These are phyloP conservation scores for Ecdyonurus torrentis DNA, from an alignment of 2,888 invertebrate species.

Conservation along the genomic window DNA sequence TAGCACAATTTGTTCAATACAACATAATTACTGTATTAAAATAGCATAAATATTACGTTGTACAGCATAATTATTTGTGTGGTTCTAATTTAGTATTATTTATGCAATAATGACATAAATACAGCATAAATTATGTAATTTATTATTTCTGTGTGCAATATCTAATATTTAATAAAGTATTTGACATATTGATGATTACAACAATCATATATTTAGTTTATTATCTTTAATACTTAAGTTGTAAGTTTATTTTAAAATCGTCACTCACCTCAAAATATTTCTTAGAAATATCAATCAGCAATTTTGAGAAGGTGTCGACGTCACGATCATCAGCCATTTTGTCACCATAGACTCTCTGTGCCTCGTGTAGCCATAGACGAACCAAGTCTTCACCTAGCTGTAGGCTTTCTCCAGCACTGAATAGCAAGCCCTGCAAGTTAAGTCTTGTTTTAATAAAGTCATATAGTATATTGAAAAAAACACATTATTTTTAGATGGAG, in stretches of 20 bases:
- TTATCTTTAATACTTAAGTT: slow-evolving; percentile 32
- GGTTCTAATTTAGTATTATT: too few relatives aligned
- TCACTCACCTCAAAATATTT: slow-evolving; percentile 40
- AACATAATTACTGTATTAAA: too few relatives aligned
- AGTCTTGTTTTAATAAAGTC: too few relatives aligned
- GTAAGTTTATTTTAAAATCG: too few relatives aligned
- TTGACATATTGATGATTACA: background rate
- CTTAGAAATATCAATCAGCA: slow-evolving; percentile 56
- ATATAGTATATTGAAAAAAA: too few relatives aligned
- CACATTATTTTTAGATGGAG: too few relatives aligned
- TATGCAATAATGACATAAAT: too few relatives aligned
- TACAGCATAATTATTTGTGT: too few relatives aligned
- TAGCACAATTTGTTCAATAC: too few relatives aligned
- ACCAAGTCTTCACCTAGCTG: slow-evolving; percentile 52
- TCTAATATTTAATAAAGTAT: background rate
- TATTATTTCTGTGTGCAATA: too few relatives aligned
- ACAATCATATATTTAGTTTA: slow-evolving; percentile 18
- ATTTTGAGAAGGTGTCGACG: slow-evolving; percentile 50
- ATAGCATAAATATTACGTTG: too few relatives aligned
- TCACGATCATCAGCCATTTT: slow-evolving; percentile 73
- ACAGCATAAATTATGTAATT: too few relatives aligned
- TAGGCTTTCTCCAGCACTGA: slow-evolving; percentile 59
- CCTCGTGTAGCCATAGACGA: slow-evolving; percentile 80
- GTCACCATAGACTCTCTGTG: slow-evolving; percentile 78
- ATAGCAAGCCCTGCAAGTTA: slow-evolving; percentile 56